Conservation (phyloP, 2,888 invertebrate species). For the Lucinisca nassula region DNA sequence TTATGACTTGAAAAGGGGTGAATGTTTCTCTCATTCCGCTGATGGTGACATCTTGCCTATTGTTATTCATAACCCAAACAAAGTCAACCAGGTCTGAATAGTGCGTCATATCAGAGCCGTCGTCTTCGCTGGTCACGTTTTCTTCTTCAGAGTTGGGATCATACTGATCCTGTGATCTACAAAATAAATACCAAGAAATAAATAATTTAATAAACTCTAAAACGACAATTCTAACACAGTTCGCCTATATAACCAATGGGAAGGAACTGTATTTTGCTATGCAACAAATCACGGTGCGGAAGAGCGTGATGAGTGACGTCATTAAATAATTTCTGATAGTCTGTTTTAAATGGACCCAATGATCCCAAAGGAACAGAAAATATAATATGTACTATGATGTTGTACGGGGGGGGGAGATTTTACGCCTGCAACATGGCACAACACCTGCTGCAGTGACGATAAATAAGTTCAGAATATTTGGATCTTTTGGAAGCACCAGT, state of each 20-base stretch:
- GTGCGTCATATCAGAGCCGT: neutral
- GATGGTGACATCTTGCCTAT: neutral
- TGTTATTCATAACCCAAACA: neutral
- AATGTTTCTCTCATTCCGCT: constrained; percentile 2
- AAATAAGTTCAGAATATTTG: neutral
- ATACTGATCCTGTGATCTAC: neutral
- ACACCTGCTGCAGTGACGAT: neutral
- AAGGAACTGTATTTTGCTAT: no score
- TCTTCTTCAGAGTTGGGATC: neutral
- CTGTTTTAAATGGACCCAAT: no score
- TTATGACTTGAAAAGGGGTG: neutral
- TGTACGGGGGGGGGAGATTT: neutral
- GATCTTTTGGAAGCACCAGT: neutral
- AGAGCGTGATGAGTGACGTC: no score
- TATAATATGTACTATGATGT: no score
- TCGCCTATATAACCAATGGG: no score
- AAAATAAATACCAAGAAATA: neutral
- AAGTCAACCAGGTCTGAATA: neutral
- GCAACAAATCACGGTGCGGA: no score
- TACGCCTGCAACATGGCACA: neutral
- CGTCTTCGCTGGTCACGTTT: neutral
- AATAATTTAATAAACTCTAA: neutral
- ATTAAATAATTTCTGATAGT: no score
- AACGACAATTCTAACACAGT: no score
- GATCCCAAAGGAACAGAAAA: no score